Conservation (phyloP, 2,888 invertebrate species). For the Griposia aprilina region DNA sequence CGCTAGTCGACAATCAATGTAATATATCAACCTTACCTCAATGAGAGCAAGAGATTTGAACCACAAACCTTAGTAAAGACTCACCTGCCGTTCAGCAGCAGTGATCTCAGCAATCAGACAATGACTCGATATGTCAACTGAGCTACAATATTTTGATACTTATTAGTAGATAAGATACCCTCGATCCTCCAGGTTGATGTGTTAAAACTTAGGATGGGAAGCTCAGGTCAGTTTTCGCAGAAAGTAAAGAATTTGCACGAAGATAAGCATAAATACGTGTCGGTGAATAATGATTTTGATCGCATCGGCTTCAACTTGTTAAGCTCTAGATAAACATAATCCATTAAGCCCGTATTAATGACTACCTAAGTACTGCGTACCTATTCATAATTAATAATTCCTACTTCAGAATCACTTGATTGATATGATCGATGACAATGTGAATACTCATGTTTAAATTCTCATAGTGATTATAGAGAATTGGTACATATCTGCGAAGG, state of each 20-base stretch:
- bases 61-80: not conserved
- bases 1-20: not conserved
- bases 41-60: not conserved
- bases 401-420: slow-evolving; percentile 22
- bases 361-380: slow-evolving; percentile 5
- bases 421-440: slow-evolving; percentile 6
- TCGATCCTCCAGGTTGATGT: not conserved
- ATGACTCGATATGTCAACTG: not conserved
- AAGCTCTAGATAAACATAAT: slow-evolving; percentile 36
- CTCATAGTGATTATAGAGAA: not conserved
- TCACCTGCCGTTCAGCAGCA: not conserved
- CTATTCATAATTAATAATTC: slow-evolving; percentile 35
- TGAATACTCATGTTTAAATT: not conserved
- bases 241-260: not conserved
- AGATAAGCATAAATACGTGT: slow-evolving; percentile 28
- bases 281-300: slow-evolving; percentile 7
- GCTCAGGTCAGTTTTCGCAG: not conserved
- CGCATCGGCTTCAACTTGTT: slow-evolving; percentile 15
- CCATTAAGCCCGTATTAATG: slow-evolving; percentile 8
- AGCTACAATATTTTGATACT: not conserved
- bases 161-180: no score
- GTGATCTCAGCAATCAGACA: not conserved
- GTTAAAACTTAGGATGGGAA: not conserved
- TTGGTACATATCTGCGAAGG: not conserved
- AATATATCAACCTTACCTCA: not conserved